Percentiles rank a stretch among this genome's conserved stretches.
These are phyloP conservation scores for Bruchidius siliquastri DNA, from an alignment of 2,888 invertebrate species.

Conservation along the genomic window DNA sequence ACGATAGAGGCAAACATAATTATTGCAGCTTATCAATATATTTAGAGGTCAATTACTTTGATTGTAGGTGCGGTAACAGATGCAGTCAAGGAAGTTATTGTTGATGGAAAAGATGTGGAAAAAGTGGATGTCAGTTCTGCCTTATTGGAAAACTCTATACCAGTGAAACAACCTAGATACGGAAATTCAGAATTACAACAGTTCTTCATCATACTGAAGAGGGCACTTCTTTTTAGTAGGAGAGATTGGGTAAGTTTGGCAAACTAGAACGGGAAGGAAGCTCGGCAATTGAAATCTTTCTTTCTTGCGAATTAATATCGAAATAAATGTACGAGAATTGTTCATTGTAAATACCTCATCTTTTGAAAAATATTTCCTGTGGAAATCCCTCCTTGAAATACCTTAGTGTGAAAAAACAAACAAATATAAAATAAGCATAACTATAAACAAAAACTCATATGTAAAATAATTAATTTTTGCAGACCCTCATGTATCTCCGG, in stretches of 20 bases:
- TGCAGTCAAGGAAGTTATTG: background rate
- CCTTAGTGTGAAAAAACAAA: too few relatives aligned
- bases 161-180: conserved; percentile 66
- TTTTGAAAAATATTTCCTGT: too few relatives aligned
- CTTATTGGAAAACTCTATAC: conserved; percentile 56
- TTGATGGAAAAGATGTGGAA: conserved; percentile 43
- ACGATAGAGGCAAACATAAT: too few relatives aligned
- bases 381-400: too few relatives aligned
- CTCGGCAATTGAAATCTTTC: too few relatives aligned
- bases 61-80: background rate
- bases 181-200: conserved; percentile 79
- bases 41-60: background rate
- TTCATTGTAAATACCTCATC: too few relatives aligned
- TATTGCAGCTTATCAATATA: too few relatives aligned
- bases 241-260: conserved; percentile 73
- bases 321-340: too few relatives aligned
- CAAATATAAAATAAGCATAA: too few relatives aligned
- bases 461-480: conserved; percentile 24
- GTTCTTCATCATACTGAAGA: conserved; percentile 82
- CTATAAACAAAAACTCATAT: too few relatives aligned
- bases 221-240: conserved; percentile 79
- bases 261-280: too few relatives aligned
- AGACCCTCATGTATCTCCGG: conserved; percentile 94
- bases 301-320: too few relatives aligned
- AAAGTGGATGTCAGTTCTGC: conserved; percentile 66